Percentiles rank a stretch among this genome's conserved stretches.
Conservation (phyloP, 1,140 invertebrate genomes). For the Heliothis virescens region DNA sequence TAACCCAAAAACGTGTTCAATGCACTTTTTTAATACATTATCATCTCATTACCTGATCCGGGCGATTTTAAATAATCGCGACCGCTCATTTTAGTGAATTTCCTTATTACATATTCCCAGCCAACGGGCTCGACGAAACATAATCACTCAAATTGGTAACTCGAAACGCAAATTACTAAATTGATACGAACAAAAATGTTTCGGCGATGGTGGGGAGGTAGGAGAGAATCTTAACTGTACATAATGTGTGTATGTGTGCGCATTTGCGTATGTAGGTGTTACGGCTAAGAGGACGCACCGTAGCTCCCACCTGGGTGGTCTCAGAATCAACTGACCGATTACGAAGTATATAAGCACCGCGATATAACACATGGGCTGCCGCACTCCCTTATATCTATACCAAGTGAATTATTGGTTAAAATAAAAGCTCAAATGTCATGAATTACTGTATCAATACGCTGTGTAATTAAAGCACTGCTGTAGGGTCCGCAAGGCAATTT, state of each 20-base stretch:
- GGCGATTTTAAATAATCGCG: slow-evolving; percentile 66
- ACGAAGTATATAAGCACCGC: slow-evolving; percentile 72
- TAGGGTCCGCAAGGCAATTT: slow-evolving; percentile 53
- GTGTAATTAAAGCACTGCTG: slow-evolving; percentile 63
- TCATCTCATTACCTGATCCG: slow-evolving; percentile 64
- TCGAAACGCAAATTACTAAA: slow-evolving; percentile 79
- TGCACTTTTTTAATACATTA: slow-evolving; percentile 60
- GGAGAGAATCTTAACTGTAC: slow-evolving; percentile 47
- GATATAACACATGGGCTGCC: slow-evolving; percentile 56
- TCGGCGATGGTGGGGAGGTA: slow-evolving; percentile 33
- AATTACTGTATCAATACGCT: slow-evolving; percentile 61
- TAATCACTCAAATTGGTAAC: slow-evolving; percentile 78
- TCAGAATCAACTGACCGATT: slow-evolving; percentile 62
- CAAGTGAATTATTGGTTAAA: slow-evolving; percentile 64
- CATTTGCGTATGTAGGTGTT: slow-evolving; percentile 50
- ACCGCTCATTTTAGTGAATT: slow-evolving; percentile 64
- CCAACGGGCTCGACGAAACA: slow-evolving; percentile 63
- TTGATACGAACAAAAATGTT: slow-evolving; percentile 58
- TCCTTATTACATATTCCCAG: slow-evolving; percentile 74
- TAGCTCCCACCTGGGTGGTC: slow-evolving; percentile 78
- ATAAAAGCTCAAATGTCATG: slow-evolving; percentile 63
- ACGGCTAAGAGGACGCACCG: slow-evolving; percentile 63
- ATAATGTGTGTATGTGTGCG: slow-evolving; percentile 49
- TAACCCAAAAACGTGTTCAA: slow-evolving; percentile 48
- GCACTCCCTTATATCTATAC: slow-evolving; percentile 60